Conservation (phyloP, 1,140 invertebrate genomes). For the Drosophila asahinai region DNA sequence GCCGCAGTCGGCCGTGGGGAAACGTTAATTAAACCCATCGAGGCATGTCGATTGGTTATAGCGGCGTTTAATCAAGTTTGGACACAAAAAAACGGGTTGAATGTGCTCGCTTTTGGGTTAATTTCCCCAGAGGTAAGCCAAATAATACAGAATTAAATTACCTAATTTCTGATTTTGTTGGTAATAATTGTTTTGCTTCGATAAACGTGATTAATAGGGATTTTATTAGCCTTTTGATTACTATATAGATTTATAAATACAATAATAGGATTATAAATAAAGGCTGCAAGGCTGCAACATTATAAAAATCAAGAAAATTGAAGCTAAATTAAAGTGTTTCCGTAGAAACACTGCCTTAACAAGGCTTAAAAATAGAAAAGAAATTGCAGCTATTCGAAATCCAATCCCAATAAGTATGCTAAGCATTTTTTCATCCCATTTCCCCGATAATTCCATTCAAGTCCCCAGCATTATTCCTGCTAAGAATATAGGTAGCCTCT, state of each 20-base stretch:
- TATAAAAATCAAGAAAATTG: too few relatives aligned
- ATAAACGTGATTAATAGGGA: neutral
- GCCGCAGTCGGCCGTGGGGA: constrained; percentile 8
- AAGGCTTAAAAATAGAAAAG: neutral
- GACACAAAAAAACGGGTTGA: constrained; percentile 3
- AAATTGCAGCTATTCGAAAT: neutral
- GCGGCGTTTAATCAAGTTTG: constrained; percentile 37
- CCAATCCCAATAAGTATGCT: neutral
- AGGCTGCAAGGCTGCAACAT: too few relatives aligned
- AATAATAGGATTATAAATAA: neutral
- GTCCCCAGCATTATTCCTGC: neutral
- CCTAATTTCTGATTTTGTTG: neutral
- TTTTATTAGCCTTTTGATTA: neutral
- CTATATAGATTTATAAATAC: too few relatives aligned
- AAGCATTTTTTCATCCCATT: neutral
- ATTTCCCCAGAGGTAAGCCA: constrained; percentile 21
- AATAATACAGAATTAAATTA: neutral
- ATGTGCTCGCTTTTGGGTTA: constrained; percentile 4
- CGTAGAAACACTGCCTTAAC: neutral
- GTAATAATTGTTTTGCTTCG: neutral
- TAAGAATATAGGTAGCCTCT: constrained; percentile 11
- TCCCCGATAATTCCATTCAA: neutral
- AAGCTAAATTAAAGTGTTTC: neutral
- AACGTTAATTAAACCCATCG: constrained; percentile 39
- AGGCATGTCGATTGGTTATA: constrained; percentile 32